Percentiles rank a stretch among this genome's conserved stretches.
Evolutionary conservation across 2,888 invertebrate genomes (phyloP).

Genomic region (Eupithecia exiguata): DNA sequence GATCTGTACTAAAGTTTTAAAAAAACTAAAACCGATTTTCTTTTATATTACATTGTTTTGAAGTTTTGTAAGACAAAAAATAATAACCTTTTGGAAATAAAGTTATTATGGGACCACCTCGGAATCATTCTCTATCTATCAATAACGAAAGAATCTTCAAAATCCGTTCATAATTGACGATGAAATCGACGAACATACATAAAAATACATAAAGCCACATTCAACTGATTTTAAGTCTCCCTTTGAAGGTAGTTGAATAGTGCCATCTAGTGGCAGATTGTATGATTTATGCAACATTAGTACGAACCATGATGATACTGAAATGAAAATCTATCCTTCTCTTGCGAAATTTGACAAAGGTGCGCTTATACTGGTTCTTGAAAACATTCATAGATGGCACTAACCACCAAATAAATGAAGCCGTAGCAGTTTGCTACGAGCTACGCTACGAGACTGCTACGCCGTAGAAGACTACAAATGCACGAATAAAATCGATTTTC

Average conservation of each 20-base stretch:
- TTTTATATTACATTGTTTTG: too few relatives aligned
- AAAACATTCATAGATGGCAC: conserved; percentile 23
- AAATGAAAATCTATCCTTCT: neutral
- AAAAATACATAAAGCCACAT: too few relatives aligned
- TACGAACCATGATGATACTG: neutral
- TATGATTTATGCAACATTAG: neutral
- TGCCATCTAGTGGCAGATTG: conserved; percentile 31
- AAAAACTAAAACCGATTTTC: too few relatives aligned
- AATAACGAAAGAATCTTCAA: neutral
- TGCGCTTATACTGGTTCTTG: conserved; percentile 13
- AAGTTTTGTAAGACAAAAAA: too few relatives aligned
- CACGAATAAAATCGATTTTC: neutral
- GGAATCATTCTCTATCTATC: neutral
- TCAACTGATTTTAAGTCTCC: neutral
- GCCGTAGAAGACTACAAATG: conserved; percentile 1
- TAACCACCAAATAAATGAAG: neutral
- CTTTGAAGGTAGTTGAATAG: too few relatives aligned
- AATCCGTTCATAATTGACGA: neutral
- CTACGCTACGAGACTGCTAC: conserved; percentile 16
- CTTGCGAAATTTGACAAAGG: neutral
- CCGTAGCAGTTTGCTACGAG: conserved; percentile 16
- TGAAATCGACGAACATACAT: too few relatives aligned
- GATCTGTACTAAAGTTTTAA: too few relatives aligned
- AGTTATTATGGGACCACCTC: too few relatives aligned
- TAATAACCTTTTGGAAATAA: too few relatives aligned